A percentile compares a stretch with the other conserved stretches of the same genome.
These are phyloP conservation scores for Mythimna ferrago DNA, from an alignment of 2,888 invertebrate species.

Conservation along the genomic window DNA sequence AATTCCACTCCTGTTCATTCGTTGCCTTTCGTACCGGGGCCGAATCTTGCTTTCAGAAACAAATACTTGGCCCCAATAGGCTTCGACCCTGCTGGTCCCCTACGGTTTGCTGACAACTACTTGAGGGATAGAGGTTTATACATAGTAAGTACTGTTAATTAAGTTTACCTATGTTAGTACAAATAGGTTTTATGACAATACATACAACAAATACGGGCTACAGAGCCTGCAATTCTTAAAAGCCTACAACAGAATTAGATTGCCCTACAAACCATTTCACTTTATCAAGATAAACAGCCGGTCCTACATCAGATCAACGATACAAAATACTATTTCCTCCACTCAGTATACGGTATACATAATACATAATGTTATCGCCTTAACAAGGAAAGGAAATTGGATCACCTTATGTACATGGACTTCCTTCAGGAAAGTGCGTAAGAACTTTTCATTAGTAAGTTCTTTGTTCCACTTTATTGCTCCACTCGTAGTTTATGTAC, in stretches of 20 bases:
- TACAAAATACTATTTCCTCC: constrained; percentile 5
- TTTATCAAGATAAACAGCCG: neutral
- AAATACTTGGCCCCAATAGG: too few relatives aligned
- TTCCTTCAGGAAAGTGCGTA: constrained; percentile 11
- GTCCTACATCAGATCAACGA: neutral
- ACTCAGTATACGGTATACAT: neutral
- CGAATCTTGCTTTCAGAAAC: too few relatives aligned
- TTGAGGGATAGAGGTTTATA: too few relatives aligned
- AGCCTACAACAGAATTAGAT: neutral
- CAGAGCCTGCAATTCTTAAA: neutral
- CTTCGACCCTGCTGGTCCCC: too few relatives aligned
- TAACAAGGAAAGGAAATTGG: constrained; percentile 29
- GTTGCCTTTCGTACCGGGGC: too few relatives aligned
- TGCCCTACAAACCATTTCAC: neutral
- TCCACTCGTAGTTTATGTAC: constrained; percentile 13
- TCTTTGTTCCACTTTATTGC: constrained; percentile 26
- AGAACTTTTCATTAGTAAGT: constrained; percentile 21
- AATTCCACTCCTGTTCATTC: too few relatives aligned
- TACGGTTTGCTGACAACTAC: too few relatives aligned
- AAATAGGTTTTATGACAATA: neutral
- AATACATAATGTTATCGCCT: constrained; percentile 10
- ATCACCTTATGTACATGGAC: constrained; percentile 2
- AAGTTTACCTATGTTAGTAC: too few relatives aligned
- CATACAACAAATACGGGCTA: neutral
- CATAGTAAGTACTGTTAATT: too few relatives aligned